Evolutionary conservation across 2,888 invertebrate genomes (phyloP), one percentile per base, ranked within the genome.

Genomic region (Eurytoma adleriae): DNA sequence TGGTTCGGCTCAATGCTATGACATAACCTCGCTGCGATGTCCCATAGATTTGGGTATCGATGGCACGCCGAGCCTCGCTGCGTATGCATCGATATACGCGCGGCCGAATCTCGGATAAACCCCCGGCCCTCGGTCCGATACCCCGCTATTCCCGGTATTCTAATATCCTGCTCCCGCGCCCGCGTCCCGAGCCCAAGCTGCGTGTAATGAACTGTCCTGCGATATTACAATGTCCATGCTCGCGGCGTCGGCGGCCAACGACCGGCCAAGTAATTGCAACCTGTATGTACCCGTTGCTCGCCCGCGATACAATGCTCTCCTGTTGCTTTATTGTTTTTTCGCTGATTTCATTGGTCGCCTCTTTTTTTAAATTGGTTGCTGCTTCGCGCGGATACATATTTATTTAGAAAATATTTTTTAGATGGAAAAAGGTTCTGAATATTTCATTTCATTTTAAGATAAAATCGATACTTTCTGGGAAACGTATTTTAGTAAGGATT

Each of bases 171-270:
- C 84, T 71, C 20, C 18, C 52, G 40, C 69, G 48, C 12, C 18
- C 30, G 27, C 4, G 66, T 71, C 30, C 16, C 40, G 7, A 40
- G 40, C 5, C 40, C 40, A 40, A 40, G 50, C 80, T 83, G 76
- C 83, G 85, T 85, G 85, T 88, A 88, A 88, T 88, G 86, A 87
- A 87, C 87, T 85, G 82, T 85, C 84, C 78, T 84, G 85, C 85
- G 83, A 87, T 86, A 87, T 85, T 85, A 85, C 83, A 40, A 40
- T 40, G 40, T 40, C 10, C 40, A 40, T 40, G 40, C 40, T 40
- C 40, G 83, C 72, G 83, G 84, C 83, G 83, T 59, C 56, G 7
- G 3, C 66, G 57, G 68, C 73, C 16, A 14, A n/a, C 24, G 12
- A 24, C 27, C 24, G 61, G 16, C 27, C 27, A 14, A 3, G 20